Evolutionary conservation across 2,888 invertebrate genomes (phyloP).

Genomic region (Sympetrum striolatum): DNA sequence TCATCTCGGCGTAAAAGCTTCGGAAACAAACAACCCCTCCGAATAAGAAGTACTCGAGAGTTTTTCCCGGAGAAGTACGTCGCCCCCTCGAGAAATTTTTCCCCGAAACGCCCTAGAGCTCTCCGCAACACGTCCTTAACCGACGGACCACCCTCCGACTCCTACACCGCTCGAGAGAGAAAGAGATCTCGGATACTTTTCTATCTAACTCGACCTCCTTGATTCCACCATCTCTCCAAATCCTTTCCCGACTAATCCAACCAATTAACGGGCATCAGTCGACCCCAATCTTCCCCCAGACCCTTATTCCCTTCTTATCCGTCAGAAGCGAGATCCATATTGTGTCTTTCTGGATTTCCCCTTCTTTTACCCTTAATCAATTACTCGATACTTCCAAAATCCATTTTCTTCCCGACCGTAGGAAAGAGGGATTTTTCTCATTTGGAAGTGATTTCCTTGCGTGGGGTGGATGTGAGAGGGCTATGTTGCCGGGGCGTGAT

Average conservation of each 20-base stretch:
- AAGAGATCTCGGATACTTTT: background rate
- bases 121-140: no score
- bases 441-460: background rate
- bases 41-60: constrained; percentile 6
- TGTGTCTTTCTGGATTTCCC: background rate
- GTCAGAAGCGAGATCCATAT: background rate
- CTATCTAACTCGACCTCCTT: background rate
- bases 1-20: background rate
- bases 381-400: constrained; percentile 9
- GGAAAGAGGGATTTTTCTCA: background rate
- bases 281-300: background rate
- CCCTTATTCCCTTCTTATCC: background rate
- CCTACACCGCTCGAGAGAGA: background rate
- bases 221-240: constrained; percentile 33
- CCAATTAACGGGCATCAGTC: constrained; percentile 27
- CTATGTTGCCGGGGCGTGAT: background rate
- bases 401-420: background rate
- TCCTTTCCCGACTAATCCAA: constrained; percentile 29
- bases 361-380: constrained; percentile 10
- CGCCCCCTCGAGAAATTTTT: constrained; percentile 5
- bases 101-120: background rate
- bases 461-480: background rate
- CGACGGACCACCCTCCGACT: background rate
- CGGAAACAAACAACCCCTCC: constrained; percentile 20
- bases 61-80: background rate